Evolutionary conservation across 2,888 invertebrate genomes (phyloP), one percentile per base, ranked within the genome.

Genomic region (Metacarcinus magister): DNA sequence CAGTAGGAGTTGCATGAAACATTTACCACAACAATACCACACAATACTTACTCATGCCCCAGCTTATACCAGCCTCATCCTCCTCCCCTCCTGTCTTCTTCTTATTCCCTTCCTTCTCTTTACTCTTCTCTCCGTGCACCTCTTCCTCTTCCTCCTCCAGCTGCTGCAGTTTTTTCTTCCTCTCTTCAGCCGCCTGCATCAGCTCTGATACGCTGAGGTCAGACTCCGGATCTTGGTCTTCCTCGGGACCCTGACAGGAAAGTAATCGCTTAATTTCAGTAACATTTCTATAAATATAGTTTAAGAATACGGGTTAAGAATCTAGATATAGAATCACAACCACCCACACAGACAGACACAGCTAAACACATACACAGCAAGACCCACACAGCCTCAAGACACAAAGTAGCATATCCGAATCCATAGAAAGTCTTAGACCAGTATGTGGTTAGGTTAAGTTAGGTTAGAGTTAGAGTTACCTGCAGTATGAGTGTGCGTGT

Each of bases 161-260:
- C 97, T 82, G 98, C 98, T 95, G 98, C 97, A 97, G 98, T 98
- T 97, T 98, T 97, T 93, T 82, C 48, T 96, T 97, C 39, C 96
- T 92, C 60, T 75, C 92, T 10, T 75, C 93, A 23, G 96, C 96
- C 67, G 43, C 97, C 97, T 95, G 97, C 97, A 98, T 98, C 94
- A 99, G 98, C 97, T 99, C 98, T 0, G 99, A 98, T 0, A 99
- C 98, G 0, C 98, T 98, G 4, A 99, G 98, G 97, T 98, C 98
- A 0, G 99, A 98, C 98, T 99, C 99, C 2, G 98, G 98, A 97
- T 99, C 99, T 97, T 98, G 98, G 97, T 99, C 99, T 93, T 98
- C 98, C 23, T 98, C 98, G 0, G 99, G 99, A 0, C 99, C 99
- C 98, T 98, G 98, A 32, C 28, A 96, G 23, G 16, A 32, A 39